phyloP scores from a whole-genome alignment of 2,113 vertebrate genomes.

The Panthera uncia region DNA sequence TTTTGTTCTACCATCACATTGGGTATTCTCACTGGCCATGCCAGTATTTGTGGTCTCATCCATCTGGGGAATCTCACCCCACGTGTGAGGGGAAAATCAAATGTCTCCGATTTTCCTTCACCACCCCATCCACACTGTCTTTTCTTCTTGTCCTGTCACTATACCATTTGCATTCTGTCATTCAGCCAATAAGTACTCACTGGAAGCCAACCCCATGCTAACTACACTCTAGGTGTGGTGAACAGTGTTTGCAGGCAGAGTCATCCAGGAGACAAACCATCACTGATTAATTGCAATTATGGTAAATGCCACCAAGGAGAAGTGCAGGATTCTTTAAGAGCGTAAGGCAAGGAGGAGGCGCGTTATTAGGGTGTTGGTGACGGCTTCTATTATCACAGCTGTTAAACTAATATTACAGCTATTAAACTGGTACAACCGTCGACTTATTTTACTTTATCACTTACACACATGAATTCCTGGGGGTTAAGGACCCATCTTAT shows the following conservation, averaged over 20 bases:
- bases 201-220: neutral
- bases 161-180: neutral
- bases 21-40: neutral
- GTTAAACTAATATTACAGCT: neutral
- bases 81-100: neutral
- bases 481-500: neutral
- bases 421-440: neutral
- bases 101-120: neutral
- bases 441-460: neutral
- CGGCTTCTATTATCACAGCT: neutral
- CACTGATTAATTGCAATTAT: neutral
- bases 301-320: neutral
- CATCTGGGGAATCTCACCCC: neutral
- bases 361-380: neutral
- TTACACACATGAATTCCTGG: neutral
- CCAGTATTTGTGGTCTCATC: neutral
- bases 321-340: neutral
- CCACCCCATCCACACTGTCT: neutral
- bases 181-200: neutral
- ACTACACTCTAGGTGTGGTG: neutral
- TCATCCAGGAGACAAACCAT: neutral
- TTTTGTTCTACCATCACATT: neutral
- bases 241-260: neutral
- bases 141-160: neutral
- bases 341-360: neutral